phyloP scores from a whole-genome alignment of 2,888 invertebrate species.

The Cynaeus angustus region DNA sequence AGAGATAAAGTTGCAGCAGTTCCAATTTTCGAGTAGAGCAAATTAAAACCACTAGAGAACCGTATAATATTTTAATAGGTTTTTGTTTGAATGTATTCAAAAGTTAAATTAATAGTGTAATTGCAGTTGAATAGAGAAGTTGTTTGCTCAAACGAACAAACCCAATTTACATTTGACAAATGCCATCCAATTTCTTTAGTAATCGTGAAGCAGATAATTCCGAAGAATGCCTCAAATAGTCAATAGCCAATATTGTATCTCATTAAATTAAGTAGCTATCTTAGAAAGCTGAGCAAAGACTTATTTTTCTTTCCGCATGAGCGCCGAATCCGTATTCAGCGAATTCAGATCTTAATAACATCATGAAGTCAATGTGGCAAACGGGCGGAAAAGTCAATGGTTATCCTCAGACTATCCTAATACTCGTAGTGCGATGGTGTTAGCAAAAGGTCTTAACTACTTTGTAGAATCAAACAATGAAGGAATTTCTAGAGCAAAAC shows the following conservation, averaged over 20 bases:
- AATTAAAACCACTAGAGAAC: too few relatives aligned
- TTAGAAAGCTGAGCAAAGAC: constrained; percentile 44
- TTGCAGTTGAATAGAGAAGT: background rate
- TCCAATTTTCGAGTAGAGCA: too few relatives aligned
- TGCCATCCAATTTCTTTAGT: constrained; percentile 28
- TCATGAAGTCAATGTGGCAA: constrained; percentile 54
- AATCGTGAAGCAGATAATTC: constrained; percentile 40
- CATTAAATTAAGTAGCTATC: constrained; percentile 51
- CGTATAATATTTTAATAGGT: background rate
- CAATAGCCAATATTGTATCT: constrained; percentile 51
- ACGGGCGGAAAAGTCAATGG: constrained; percentile 56
- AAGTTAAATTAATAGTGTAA: constrained; percentile 8
- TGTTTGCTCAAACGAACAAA: constrained; percentile 21
- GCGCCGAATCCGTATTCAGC: constrained; percentile 53
- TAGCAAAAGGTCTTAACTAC: constrained; percentile 55
- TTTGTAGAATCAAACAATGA: constrained; percentile 58
- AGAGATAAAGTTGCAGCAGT: too few relatives aligned
- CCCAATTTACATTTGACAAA: constrained; percentile 37
- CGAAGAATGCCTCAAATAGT: constrained; percentile 34
- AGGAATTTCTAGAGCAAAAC: constrained; percentile 57
- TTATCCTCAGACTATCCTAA: constrained; percentile 52
- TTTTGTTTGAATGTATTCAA: background rate
- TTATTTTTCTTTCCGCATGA: constrained; percentile 54
- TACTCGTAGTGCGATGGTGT: constrained; percentile 31
- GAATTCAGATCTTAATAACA: constrained; percentile 56